phyloP scores from a whole-genome alignment of 2,888 invertebrate genomes.

The Thera britannica region DNA sequence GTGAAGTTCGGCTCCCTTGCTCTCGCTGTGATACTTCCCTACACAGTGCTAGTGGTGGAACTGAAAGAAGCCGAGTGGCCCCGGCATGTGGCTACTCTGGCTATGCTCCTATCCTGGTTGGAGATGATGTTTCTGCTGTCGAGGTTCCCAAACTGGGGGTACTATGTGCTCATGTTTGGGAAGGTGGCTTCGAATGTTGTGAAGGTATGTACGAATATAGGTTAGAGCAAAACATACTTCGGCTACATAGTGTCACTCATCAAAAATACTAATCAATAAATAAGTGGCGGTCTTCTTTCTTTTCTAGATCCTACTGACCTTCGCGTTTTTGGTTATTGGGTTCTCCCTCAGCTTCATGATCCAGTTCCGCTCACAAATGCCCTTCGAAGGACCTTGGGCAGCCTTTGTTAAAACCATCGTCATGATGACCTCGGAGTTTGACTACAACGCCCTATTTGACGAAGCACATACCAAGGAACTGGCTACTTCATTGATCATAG shows the following conservation, averaged over 20 bases:
- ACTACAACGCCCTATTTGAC: slow-evolving; percentile 79
- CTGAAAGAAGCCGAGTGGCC: slow-evolving; percentile 66
- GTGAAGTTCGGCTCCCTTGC: slow-evolving; percentile 80
- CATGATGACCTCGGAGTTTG: slow-evolving; percentile 86
- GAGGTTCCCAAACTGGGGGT: slow-evolving; percentile 84
- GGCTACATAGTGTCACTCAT: no score
- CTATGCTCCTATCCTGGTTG: slow-evolving; percentile 82
- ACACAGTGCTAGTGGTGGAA: slow-evolving; percentile 55
- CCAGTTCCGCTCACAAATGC: slow-evolving; percentile 77
- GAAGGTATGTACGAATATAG: slow-evolving; percentile 64
- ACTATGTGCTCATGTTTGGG: slow-evolving; percentile 86
- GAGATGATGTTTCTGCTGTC: slow-evolving; percentile 85
- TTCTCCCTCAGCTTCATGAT: slow-evolving; percentile 85
- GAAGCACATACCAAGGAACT: slow-evolving; percentile 68
- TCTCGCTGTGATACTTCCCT: slow-evolving; percentile 72
- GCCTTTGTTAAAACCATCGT: slow-evolving; percentile 84
- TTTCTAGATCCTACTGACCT: slow-evolving; percentile 79
- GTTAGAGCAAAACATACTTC: no score
- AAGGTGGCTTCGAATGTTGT: slow-evolving; percentile 84
- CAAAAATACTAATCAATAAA: background rate
- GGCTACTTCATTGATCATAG: slow-evolving; percentile 70
- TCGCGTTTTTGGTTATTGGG: slow-evolving; percentile 80
- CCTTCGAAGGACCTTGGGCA: slow-evolving; percentile 81
- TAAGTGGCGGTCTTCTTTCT: slow-evolving; percentile 17
- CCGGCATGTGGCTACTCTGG: slow-evolving; percentile 79